These are phyloP conservation scores for Argyra leucocephala DNA, from an alignment of 2,888 invertebrate genomes.

Conservation along the genomic window DNA sequence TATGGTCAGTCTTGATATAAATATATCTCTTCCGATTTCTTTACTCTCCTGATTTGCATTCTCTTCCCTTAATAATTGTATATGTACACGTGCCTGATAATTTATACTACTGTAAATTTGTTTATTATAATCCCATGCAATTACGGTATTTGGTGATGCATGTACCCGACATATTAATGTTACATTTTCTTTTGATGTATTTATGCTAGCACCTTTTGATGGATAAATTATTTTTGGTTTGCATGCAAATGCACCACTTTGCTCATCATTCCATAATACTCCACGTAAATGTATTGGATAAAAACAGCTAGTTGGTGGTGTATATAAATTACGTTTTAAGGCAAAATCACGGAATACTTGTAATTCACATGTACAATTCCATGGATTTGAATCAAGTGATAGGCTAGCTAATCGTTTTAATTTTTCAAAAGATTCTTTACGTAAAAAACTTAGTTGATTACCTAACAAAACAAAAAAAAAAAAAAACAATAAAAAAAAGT, in stretches of 20 bases:
- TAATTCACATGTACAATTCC: slow-evolving; percentile 79
- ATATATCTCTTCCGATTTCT: too few relatives aligned
- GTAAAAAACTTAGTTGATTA: slow-evolving; percentile 63
- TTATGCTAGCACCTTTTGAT: slow-evolving; percentile 48
- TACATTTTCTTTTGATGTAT: slow-evolving; percentile 56
- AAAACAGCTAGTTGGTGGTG: slow-evolving; percentile 62
- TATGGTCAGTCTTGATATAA: too few relatives aligned
- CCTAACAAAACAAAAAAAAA: too few relatives aligned
- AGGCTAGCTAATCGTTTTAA: slow-evolving; percentile 61
- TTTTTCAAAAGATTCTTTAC: slow-evolving; percentile 54
- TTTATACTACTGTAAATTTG: slow-evolving; percentile 27
- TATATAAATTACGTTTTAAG: slow-evolving; percentile 62
- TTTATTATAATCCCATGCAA: slow-evolving; percentile 61
- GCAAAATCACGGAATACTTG: slow-evolving; percentile 70
- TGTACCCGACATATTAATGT: slow-evolving; percentile 65
- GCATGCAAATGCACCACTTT: slow-evolving; percentile 67
- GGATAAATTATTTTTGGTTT: slow-evolving; percentile 64
- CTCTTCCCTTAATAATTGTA: too few relatives aligned
- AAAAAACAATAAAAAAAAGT: too few relatives aligned
- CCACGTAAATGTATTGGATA: slow-evolving; percentile 61
- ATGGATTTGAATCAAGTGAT: slow-evolving; percentile 70
- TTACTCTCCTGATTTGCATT: too few relatives aligned
- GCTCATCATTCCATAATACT: slow-evolving; percentile 59
- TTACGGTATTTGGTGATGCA: slow-evolving; percentile 66
- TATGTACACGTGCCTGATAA: slow-evolving; percentile 30